phyloP scores from a whole-genome alignment of 2,797 vertebrate genomes.

The Limosa lapponica region DNA sequence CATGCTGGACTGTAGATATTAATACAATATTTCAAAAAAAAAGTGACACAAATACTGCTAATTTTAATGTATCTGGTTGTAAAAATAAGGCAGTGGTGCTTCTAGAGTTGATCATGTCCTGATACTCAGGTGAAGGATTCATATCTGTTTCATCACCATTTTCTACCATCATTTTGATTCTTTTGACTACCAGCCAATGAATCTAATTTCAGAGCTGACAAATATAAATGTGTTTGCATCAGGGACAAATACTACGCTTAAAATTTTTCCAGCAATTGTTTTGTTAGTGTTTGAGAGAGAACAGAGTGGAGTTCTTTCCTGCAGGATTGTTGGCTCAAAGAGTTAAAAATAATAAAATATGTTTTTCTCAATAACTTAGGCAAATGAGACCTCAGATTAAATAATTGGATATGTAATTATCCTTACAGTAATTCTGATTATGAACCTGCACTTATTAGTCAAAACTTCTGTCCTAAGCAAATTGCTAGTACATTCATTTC shows the following conservation, averaged over 20 bases:
- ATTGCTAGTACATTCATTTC: background rate
- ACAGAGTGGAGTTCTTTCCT: background rate
- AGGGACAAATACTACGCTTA: background rate
- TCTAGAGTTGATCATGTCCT: background rate
- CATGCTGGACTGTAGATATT: background rate
- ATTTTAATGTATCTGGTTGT: background rate
- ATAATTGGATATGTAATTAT: background rate
- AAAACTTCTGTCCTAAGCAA: background rate
- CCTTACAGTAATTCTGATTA: background rate
- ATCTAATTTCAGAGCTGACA: background rate
- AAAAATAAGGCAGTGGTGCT: background rate
- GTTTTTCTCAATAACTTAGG: background rate
- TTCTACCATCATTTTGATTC: background rate
- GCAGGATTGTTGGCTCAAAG: background rate
- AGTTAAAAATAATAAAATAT: background rate
- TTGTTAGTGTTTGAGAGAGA: background rate
- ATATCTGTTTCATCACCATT: background rate
- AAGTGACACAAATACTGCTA: background rate
- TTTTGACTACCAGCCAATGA: background rate
- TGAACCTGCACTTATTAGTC: background rate
- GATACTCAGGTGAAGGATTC: background rate
- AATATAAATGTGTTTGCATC: background rate
- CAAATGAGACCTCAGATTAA: background rate
- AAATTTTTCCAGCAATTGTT: background rate
- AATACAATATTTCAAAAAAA: background rate